Conservation (phyloP, 2,113 vertebrate genomes). For the Cromileptes altivelis region DNA sequence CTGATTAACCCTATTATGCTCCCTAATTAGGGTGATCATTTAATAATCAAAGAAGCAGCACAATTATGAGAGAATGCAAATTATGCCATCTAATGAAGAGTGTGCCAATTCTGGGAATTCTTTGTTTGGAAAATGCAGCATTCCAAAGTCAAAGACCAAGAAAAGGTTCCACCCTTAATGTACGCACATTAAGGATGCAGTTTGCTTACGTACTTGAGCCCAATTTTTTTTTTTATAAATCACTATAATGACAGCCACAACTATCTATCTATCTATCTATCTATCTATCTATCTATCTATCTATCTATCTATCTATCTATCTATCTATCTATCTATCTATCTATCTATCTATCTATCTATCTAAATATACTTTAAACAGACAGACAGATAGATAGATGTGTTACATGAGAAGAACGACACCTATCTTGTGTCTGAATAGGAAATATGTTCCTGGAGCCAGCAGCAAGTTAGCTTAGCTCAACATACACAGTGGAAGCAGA, state of each 20-base stretch:
- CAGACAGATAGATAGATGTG: no score
- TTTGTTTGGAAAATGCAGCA: conserved; percentile 83
- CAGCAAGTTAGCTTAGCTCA: not conserved
- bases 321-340: no score
- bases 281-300: no score
- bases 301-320: no score
- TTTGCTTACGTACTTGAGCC: conserved; percentile 35
- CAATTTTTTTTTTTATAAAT: conserved; percentile 12
- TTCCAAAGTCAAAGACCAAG: conserved; percentile 80
- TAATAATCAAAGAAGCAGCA: conserved; percentile 92
- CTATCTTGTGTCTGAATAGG: no score
- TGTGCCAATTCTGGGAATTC: conserved; percentile 81
- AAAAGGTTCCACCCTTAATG: conserved; percentile 55
- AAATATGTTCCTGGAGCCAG: no score
- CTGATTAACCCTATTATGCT: conserved; percentile 92
- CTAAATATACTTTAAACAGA: no score
- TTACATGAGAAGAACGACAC: no score
- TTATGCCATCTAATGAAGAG: conserved; percentile 83
- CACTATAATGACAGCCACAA: not conserved
- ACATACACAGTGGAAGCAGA: not conserved
- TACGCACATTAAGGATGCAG: conserved; percentile 45
- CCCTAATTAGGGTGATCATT: conserved; percentile 95
- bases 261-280: no score
- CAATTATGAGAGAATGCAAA: conserved; percentile 88
- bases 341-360: no score